Conservation (phyloP, 2,797 vertebrate species). For the Sphaeramia orbicularis region DNA sequence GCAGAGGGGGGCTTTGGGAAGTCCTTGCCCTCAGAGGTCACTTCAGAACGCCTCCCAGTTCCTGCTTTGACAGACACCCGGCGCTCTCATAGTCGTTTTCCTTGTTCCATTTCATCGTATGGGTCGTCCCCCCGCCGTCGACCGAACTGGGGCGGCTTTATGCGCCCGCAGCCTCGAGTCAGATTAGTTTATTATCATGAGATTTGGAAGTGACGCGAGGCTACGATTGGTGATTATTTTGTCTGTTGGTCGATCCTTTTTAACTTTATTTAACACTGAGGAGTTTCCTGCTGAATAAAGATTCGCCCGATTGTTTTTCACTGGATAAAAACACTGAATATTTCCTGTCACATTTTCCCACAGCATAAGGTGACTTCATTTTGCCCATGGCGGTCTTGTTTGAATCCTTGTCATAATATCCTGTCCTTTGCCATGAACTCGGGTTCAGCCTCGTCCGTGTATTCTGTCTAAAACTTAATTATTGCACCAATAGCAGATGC, state of each 20-base stretch:
- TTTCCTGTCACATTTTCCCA: too few relatives aligned
- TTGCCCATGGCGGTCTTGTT: slow-evolving; percentile 17
- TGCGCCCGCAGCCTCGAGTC: slow-evolving; percentile 41
- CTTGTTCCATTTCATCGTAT: slow-evolving; percentile 76
- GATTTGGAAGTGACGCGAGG: slow-evolving; percentile 8
- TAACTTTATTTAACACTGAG: background rate
- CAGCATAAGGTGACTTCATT: background rate
- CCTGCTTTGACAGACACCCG: slow-evolving; percentile 87
- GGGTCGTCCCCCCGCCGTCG: slow-evolving; percentile 53
- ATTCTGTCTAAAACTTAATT: slow-evolving; percentile 72
- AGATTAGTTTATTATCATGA: slow-evolving; percentile 31
- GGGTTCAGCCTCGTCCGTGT: slow-evolving; percentile 48
- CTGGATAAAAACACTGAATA: background rate
- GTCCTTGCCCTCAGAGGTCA: slow-evolving; percentile 86
- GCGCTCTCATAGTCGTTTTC: slow-evolving; percentile 78
- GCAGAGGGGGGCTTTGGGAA: slow-evolving; percentile 85
- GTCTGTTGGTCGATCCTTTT: background rate
- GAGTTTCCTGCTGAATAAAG: background rate
- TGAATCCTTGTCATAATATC: slow-evolving; percentile 65
- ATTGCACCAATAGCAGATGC: slow-evolving; percentile 77
- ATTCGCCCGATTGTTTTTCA: background rate
- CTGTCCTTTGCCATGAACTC: slow-evolving; percentile 75
- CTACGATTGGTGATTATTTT: background rate
- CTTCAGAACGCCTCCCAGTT: slow-evolving; percentile 83
- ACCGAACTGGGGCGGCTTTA: slow-evolving; percentile 42